Percentiles rank a stretch among this genome's conserved stretches.
Evolutionary conservation across 2,888 invertebrate species (phyloP).

Genomic region (Conistra vaccinii): DNA sequence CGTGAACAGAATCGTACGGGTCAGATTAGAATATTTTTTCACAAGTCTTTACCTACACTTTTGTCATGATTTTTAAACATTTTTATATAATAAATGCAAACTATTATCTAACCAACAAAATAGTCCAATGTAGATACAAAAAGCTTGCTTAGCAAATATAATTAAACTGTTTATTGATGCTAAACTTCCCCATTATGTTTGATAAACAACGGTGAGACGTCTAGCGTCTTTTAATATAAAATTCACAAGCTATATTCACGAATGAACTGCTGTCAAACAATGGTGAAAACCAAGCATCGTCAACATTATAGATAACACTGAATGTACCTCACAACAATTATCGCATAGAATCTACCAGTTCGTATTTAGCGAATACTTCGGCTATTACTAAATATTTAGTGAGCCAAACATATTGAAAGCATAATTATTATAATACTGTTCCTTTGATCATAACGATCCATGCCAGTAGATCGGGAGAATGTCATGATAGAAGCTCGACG

Average conservation of each 20-base stretch:
- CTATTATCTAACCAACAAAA: slow-evolving; percentile 79
- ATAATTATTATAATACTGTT: slow-evolving; percentile 32
- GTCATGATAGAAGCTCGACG: not conserved
- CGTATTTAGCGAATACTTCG: slow-evolving; percentile 66
- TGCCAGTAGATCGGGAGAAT: slow-evolving; percentile 5
- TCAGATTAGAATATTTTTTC: slow-evolving; percentile 70
- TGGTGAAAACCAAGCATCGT: slow-evolving; percentile 62
- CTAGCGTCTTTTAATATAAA: slow-evolving; percentile 39
- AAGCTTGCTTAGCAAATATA: slow-evolving; percentile 80
- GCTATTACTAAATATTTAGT: slow-evolving; percentile 56
- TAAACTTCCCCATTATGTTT: slow-evolving; percentile 47
- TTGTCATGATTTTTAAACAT: slow-evolving; percentile 80
- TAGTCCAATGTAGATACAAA: slow-evolving; percentile 74
- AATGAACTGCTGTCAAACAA: slow-evolving; percentile 17
- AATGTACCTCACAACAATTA: slow-evolving; percentile 77
- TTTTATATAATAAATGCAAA: slow-evolving; percentile 79
- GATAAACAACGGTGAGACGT: slow-evolving; percentile 22
- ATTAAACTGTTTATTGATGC: slow-evolving; percentile 63
- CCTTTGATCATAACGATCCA: not conserved
- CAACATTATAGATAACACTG: slow-evolving; percentile 74
- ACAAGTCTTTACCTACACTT: slow-evolving; percentile 72
- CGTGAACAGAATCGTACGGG: slow-evolving; percentile 82
- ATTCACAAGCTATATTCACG: not conserved
- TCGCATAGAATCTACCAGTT: slow-evolving; percentile 71
- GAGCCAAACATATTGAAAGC: slow-evolving; percentile 51